Percentiles rank a stretch among this genome's conserved stretches.
phyloP scores from a whole-genome alignment of 2,113 vertebrate species.

The Hemibagrus wyckioides region DNA sequence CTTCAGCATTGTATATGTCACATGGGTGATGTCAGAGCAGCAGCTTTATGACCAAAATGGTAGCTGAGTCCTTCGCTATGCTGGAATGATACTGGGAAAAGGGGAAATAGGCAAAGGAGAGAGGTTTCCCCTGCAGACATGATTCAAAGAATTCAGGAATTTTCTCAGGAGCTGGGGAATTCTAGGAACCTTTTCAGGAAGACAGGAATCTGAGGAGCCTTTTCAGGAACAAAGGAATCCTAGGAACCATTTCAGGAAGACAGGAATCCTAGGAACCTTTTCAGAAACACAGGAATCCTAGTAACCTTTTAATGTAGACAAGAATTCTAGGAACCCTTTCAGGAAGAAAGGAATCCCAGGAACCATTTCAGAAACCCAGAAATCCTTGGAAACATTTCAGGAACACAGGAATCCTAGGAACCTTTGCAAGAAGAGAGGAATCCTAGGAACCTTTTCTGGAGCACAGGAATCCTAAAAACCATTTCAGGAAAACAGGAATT shows the following conservation, averaged over 20 bases:
- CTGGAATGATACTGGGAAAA: neutral
- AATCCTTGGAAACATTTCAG: neutral
- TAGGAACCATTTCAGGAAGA: neutral
- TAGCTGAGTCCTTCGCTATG: neutral
- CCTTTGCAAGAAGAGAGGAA: neutral
- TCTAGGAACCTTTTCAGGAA: neutral
- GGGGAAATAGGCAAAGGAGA: neutral
- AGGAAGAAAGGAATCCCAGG: neutral
- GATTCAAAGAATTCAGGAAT: neutral
- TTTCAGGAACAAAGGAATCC: neutral
- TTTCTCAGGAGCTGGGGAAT: neutral
- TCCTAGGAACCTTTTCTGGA: neutral
- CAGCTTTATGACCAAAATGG: constrained; percentile 24
- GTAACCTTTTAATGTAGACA: neutral
- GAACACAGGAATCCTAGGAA: neutral
- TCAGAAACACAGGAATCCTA: neutral
- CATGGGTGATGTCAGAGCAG: neutral
- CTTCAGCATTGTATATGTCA: neutral
- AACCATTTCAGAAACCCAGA: neutral
- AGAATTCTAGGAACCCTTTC: neutral
- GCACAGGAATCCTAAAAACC: neutral
- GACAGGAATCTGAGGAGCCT: neutral
- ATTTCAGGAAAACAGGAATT: neutral
- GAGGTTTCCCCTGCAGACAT: neutral
- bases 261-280: neutral